phyloP scores from a whole-genome alignment of 1,140 invertebrate species.

The Kradibia gibbosae region DNA sequence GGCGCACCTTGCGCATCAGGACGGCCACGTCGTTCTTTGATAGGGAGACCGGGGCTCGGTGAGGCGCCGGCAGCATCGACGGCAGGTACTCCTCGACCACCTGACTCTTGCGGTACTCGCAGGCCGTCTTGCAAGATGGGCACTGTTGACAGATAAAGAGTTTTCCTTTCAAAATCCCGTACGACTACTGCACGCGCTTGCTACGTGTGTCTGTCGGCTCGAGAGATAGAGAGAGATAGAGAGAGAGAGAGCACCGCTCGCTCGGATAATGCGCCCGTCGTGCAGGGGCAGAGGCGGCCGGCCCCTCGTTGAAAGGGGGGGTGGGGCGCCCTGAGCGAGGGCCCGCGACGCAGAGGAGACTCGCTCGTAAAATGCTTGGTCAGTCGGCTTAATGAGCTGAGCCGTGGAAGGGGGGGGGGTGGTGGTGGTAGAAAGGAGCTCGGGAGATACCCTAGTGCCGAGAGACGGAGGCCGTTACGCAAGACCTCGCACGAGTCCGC shows the following conservation, averaged over 20 bases:
- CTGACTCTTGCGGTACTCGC: constrained; percentile 57
- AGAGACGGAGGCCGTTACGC: too few species aligned
- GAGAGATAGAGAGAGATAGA: too few species aligned
- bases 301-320: too few species aligned
- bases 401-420: background rate
- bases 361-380: background rate
- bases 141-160: constrained; percentile 59
- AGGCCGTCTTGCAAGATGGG: constrained; percentile 64
- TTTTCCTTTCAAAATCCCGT: constrained; percentile 17
- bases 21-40: constrained; percentile 65
- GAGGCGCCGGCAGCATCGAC: constrained; percentile 66
- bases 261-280: too few species aligned
- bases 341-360: too few species aligned
- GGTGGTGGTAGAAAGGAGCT: too few species aligned
- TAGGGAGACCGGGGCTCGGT: constrained; percentile 59
- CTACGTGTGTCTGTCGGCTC: too few species aligned
- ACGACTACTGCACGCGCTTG: too few species aligned
- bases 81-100: constrained; percentile 64
- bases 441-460: too few species aligned
- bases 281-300: too few species aligned
- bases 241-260: too few species aligned
- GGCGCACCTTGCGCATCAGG: constrained; percentile 58
- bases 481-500: too few species aligned
- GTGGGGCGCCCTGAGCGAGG: background rate
- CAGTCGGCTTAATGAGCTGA: background rate